A percentile compares a stretch with the other conserved stretches of the same genome.
Conservation (phyloP, 2,888 invertebrate genomes). For the Idaea straminata region DNA sequence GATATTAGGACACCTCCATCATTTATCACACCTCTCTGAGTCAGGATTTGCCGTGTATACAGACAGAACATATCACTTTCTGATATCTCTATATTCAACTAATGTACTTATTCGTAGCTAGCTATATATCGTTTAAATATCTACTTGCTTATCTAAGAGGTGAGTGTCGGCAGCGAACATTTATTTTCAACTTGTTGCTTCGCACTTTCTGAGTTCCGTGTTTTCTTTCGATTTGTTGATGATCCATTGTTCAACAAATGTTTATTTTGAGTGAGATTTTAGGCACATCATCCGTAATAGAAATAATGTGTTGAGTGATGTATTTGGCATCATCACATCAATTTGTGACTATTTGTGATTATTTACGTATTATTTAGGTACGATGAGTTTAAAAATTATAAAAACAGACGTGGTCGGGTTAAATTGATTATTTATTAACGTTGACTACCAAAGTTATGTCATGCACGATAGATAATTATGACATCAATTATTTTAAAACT, state of each 20-base stretch:
- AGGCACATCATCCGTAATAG: background rate
- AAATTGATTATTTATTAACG: background rate
- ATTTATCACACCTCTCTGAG: background rate
- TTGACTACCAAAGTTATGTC: too few species aligned
- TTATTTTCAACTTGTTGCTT: slow-evolving; percentile 1
- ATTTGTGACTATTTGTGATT: background rate
- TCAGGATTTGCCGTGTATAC: background rate
- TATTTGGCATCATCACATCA: background rate
- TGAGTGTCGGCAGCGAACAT: background rate
- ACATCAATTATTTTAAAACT: too few species aligned
- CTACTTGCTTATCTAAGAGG: background rate
- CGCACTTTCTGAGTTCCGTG: background rate
- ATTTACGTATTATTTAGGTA: background rate
- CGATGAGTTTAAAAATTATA: background rate
- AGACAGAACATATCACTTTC: background rate
- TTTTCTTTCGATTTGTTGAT: background rate
- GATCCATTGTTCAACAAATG: background rate
- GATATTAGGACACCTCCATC: too few species aligned
- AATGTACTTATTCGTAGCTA: background rate
- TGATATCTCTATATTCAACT: background rate
- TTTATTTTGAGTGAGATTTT: background rate
- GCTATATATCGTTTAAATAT: background rate
- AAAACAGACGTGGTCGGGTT: background rate
- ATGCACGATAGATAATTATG: too few species aligned
- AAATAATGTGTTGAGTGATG: background rate